Base-by-base conservation (phyloP, 2,888 invertebrate species). In the Tachina lurida region DNA sequence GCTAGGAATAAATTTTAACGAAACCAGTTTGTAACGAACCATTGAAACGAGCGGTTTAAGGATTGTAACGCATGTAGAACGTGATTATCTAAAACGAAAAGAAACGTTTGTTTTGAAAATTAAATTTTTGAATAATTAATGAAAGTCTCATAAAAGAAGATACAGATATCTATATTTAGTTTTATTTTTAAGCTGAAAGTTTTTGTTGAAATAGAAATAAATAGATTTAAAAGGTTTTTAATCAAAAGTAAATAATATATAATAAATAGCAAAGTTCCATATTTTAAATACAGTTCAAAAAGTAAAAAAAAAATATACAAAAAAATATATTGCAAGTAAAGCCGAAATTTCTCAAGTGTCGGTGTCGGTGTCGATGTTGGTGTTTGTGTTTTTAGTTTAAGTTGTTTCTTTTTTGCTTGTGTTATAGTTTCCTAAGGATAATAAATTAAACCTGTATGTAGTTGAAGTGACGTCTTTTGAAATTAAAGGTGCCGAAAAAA, bases 1-100 rank as follows among this genome's bases (percentile, higher is more conserved):
- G 87, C 81, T 79, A 84, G 87, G 86, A 87, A 80, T 41, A 22
- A 62, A 77, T 62, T 77, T 82, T 81, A 87, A 87, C 89, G 88
- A 89, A 90, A 88, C 76, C 90, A 91, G 91, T 91, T 91, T 90
- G 91, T 90, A 89, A 90, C 89, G 89, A 89, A 88, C 89, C 89
- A 90, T 91, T 90, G 91, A 90, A 86, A 90, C 89, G 91, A 89
- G 89, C 90, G 90, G 91, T 88, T 89, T 89, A 88, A 60, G 43
- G 47, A 76, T 67, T 62, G 73, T 43, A 77, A 67, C 82, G 84
- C 76, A 79, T 82, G 83, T 68, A n/a, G 60, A 78, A 63, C 62
- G 65, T 60, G 67, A 76, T 65, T 79, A 79, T 47, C n/a, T 68
- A 15, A 68, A 58, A 67, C 71, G 45, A 49, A 43, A 79, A 39